Evolutionary conservation across 1,140 invertebrate genomes (phyloP).

Genomic region (Globodera ellingtonae): DNA sequence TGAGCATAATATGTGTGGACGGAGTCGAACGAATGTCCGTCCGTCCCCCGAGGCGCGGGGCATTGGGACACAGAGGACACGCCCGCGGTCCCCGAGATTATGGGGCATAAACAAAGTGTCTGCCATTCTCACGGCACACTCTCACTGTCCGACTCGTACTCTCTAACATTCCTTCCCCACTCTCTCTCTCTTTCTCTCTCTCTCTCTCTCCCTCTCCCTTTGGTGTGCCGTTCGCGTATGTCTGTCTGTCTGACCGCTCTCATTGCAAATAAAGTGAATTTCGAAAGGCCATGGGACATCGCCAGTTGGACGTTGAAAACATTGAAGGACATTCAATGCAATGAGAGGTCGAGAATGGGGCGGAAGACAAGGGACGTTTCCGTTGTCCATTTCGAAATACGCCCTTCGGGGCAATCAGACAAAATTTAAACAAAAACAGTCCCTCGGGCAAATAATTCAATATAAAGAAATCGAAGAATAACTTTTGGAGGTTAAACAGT

Average conservation of each 20-base stretch:
- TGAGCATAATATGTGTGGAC: background rate
- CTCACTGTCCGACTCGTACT: background rate
- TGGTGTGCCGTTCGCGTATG: background rate
- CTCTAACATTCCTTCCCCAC: background rate
- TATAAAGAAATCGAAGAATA: too few species aligned
- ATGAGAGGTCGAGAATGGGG: background rate
- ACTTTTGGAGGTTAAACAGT: too few species aligned
- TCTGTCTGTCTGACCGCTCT: background rate
- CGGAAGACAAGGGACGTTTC: background rate
- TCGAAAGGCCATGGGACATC: background rate
- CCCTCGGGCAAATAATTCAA: too few species aligned
- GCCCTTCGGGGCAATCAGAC: too few species aligned
- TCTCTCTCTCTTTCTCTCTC: background rate
- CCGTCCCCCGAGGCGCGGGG: background rate
- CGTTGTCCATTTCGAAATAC: too few species aligned
- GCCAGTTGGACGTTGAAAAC: background rate
- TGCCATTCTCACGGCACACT: background rate
- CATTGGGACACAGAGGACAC: background rate
- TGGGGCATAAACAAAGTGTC: background rate
- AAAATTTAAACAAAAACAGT: too few species aligned
- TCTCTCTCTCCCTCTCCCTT: background rate
- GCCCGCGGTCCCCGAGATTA: background rate
- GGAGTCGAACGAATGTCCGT: background rate
- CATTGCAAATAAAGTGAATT: background rate
- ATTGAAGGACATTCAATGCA: background rate